Evolutionary conservation across 2,888 invertebrate genomes (phyloP).

Genomic region (Coronaproctus castanopsis): DNA sequence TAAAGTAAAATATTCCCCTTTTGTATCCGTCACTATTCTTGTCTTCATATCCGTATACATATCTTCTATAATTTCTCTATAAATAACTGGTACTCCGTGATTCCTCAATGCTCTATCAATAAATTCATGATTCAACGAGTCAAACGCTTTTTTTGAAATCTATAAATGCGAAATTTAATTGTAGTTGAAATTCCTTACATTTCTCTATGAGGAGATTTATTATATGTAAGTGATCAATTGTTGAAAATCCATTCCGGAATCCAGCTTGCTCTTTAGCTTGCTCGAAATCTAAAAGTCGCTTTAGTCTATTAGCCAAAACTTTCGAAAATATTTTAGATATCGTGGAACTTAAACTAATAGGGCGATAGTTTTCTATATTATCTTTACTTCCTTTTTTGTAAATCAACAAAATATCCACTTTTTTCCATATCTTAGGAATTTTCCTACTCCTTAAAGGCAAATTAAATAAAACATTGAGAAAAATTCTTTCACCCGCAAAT

Average conservation of each 20-base stretch:
- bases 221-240: neutral
- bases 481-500: too few relatives aligned
- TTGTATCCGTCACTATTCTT: neutral
- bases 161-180: neutral
- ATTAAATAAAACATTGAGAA: too few relatives aligned
- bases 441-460: constrained; percentile 1
- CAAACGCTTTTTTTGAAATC: constrained; percentile 6
- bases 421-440: constrained; percentile 4
- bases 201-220: constrained; percentile 1
- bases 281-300: neutral
- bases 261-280: constrained; percentile 3
- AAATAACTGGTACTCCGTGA: neutral
- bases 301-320: constrained; percentile 1
- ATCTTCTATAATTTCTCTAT: neutral
- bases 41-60: neutral
- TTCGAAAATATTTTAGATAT: constrained; percentile 5
- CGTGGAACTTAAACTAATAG: neutral
- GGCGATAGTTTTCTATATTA: constrained; percentile 9
- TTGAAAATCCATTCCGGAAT: constrained; percentile 5
- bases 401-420: constrained; percentile 1
- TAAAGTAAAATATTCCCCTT: neutral
- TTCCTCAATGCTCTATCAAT: neutral
- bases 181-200: neutral
- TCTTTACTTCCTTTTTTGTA: constrained; percentile 10
- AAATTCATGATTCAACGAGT: neutral